Percentiles rank a stretch among this genome's conserved stretches.
These are phyloP conservation scores for Chrysopa pallens DNA, from an alignment of 1,140 invertebrate genomes.

Conservation along the genomic window DNA sequence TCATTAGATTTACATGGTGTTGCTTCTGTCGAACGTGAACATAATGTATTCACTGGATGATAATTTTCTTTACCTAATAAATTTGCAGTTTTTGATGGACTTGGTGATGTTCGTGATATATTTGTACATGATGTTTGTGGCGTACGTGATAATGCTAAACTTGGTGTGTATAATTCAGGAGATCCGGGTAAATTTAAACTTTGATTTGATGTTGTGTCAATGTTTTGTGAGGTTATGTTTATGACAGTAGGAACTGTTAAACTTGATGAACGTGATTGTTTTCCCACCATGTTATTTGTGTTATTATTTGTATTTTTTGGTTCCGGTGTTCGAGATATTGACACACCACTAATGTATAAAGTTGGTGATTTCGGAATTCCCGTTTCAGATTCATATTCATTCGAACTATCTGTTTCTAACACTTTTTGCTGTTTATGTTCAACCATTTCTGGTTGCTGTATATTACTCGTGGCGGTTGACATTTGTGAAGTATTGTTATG, in stretches of 20 bases:
- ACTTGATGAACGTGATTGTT: constrained; percentile 27
- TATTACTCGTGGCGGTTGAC: not conserved
- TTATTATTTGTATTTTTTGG: constrained; percentile 25
- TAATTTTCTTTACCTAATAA: constrained; percentile 1
- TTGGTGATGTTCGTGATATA: constrained; percentile 13
- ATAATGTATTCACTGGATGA: not conserved
- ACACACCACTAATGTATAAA: constrained; percentile 38
- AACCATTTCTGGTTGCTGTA: not conserved
- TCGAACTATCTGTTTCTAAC: constrained; percentile 30
- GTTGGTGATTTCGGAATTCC: constrained; percentile 38
- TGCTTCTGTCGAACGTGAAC: not conserved
- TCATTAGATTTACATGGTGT: not conserved
- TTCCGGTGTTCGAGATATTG: constrained; percentile 34
- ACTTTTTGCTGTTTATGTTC: constrained; percentile 1
- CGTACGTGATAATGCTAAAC: constrained; percentile 17
- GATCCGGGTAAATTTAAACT: constrained; percentile 17
- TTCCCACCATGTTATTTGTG: constrained; percentile 14
- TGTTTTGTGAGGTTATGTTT: not conserved
- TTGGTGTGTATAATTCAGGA: constrained; percentile 20
- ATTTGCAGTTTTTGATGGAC: constrained; percentile 2
- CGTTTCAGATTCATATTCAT: constrained; percentile 35
- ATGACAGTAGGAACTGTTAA: constrained; percentile 22
- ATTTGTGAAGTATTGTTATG: not conserved
- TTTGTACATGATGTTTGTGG: constrained; percentile 13
- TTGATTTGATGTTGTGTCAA: constrained; percentile 10